Base-by-base conservation (phyloP, 2,797 vertebrate species). In the Myotis myotis region DNA sequence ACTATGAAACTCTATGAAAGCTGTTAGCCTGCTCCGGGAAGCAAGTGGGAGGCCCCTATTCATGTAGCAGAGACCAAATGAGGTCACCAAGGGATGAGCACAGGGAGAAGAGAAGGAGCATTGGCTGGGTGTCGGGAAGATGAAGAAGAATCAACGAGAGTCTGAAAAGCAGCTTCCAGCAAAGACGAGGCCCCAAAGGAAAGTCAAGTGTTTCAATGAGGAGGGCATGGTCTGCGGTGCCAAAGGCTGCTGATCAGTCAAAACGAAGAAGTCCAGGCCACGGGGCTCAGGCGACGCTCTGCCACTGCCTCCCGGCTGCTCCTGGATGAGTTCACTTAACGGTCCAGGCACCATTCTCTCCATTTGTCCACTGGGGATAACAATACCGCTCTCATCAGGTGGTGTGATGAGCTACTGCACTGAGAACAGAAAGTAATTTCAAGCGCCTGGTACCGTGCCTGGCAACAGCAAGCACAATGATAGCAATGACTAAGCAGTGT, bases 241-340 rank as follows among this genome's bases (percentile, higher is more conserved):
- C 38, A 25, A 49, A 8, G 22, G 44, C 36, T 33, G 5, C 44
- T 23, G 20, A 20, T 7, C 1, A 15, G 47, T 71, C n/a, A 66
- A 28, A n/a, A 60, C 2, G 3, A 60, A 23, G 41, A 20, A 49
- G 17, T 8, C 25, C 51, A 6, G 6, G 25, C 36, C 51, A 1
- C 1, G 0, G 0, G 30, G 6, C 19, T 10, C 3, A 8, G 47
- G 44, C 11, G 17, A 60, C 1, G 2, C 20, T 23, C 51, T 10
- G 23, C 57, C 19, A 20, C 55, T 53, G 20, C 19, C 5, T 20
- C 16, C 72, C 23, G 8, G 4, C 16, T 10, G 19, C n/a, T 22
- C 55, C 22, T 6, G 8, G 55, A 25, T 30, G 41, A 62, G 47
- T 11, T 38, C n/a, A 9, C 23, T n/a, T 28, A 22, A 16, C 16